Base-by-base conservation (phyloP, 2,888 invertebrate species). In the Cinara cedri region DNA sequence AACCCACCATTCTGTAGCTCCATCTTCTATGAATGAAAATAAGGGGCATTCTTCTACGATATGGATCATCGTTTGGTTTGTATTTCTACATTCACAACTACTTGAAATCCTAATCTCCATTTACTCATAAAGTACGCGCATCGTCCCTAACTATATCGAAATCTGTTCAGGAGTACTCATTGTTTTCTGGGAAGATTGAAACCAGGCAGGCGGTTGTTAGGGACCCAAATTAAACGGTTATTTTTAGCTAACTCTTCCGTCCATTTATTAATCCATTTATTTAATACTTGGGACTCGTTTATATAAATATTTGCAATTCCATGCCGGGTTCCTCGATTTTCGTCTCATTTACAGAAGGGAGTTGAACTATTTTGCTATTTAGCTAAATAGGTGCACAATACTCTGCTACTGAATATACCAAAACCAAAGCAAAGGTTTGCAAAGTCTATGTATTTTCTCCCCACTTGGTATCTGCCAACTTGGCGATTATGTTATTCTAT, bases 111-210 rank as follows among this genome's bases (percentile, higher is more conserved):
- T 2, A 49, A 49, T 49, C 49, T 11, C 6, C 49, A 49, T 49
- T 8, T 49, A 11, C 14, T 49, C 13, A 49, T 49, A 13, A 2
- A 11, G 6, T 49, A 49, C 49, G 49, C 49, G 14, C 13, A 10
- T 3, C 49, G 49, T 2, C 49, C 49, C 14, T 60, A 1, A 60
- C 14, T 60, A 60, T 3, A 21, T 63, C 62, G 14, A 42, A 63
- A 63, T 63, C 16, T 34, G 4, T 63, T 63, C 4, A 63, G 42
- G 34, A 63, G 16, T 63, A 63, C 21, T 42, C 62, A 63, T 42
- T 63, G 62, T 63, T 63, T 63, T 63, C 62, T 63, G 16, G 62
- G 42, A n/a, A 13, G 42, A 42, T 63, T n/a, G 13, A 63, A 63
- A 10, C 62, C 62, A 21, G n/a, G 42, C 42, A 42, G 14, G 21